Conservation (phyloP, 2,113 vertebrate species). For the Ursus arctos region DNA sequence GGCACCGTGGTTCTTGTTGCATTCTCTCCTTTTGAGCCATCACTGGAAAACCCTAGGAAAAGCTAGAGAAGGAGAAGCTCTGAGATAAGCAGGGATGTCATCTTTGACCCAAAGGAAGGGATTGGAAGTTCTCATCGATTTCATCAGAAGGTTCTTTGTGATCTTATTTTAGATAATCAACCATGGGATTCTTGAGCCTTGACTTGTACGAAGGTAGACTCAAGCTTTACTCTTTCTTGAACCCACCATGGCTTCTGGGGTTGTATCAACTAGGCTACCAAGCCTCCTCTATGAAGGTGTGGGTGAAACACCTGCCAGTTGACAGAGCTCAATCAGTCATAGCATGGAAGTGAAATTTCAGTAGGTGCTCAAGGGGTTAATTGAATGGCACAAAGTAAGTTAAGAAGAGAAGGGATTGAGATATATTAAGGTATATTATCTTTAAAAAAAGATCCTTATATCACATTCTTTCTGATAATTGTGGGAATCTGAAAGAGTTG, state of each 20-base stretch:
- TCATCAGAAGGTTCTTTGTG: slow-evolving; percentile 25
- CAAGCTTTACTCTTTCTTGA: slow-evolving; percentile 68
- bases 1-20: not conserved
- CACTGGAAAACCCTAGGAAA: not conserved
- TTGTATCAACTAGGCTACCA: not conserved
- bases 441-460: not conserved
- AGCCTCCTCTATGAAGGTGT: not conserved
- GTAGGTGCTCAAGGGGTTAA: slow-evolving; percentile 45
- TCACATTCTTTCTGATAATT: slow-evolving; percentile 66
- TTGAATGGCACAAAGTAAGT: slow-evolving; percentile 71
- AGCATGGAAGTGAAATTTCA: slow-evolving; percentile 64
- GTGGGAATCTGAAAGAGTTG: not conserved
- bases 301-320: slow-evolving; percentile 53
- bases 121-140: slow-evolving; percentile 43
- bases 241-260: not conserved
- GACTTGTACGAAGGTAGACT: slow-evolving; percentile 8
- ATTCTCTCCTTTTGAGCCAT: not conserved
- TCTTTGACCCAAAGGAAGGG: not conserved
- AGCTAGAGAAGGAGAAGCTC: slow-evolving; percentile 1
- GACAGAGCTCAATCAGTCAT: slow-evolving; percentile 73
- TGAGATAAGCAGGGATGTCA: not conserved
- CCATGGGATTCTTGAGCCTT: slow-evolving; percentile 18
- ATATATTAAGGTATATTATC: not conserved
- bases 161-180: slow-evolving; percentile 18
- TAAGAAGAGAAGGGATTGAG: not conserved